Base-by-base conservation (phyloP, 1,140 invertebrate genomes). In the Drosophila quadrilineata region DNA sequence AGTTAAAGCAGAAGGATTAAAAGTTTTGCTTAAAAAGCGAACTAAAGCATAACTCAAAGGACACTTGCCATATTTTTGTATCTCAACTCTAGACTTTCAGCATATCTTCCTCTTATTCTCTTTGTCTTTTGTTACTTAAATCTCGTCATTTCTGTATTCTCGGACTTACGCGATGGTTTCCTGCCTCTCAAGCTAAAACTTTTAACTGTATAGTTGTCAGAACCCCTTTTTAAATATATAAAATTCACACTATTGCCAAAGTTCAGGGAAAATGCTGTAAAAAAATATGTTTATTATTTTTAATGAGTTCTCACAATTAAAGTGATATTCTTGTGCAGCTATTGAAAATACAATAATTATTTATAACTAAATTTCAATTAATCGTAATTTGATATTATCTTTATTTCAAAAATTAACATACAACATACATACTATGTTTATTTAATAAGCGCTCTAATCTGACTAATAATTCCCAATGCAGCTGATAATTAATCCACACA, bases 1-100 rank as follows among this genome's bases (percentile, higher is more conserved):
- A 72, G 58, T 82, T 75, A 62, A 71, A 49, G 48, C 63, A 64
- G 58, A 68, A 72, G 76, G 68, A 82, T 80, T 82, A 82, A 82
- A 80, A 82, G 72, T 75, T 82, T 80, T 50, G 1, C 62, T 67
- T 49, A 67, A 80, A 79, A 65, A 50, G 36, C 53, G 41, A 60
- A 45, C 67, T 71, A 59, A 74, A 64, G 52, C 71, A 29, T 3
- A 63, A 17, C 71, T 71, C 48, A 75, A 59, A 26, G 35, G 56
- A 67, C 66, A 80, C 41, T 62, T 71, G 53, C 56, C 66, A 71
- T 71, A 71, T 79, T 79, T 76, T 58, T 31, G 19, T 57, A 56
- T 16, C 21, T 14, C 2, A 6, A 4, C 3, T 0, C n/a, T n/a
- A n/a, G n/a, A n/a, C n/a, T n/a, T n/a, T n/a, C n/a, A n/a, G n/a